Evolutionary conservation across 2,888 invertebrate genomes (phyloP), one percentile per base, ranked within the genome.

Genomic region (Mystacides longicornis): DNA sequence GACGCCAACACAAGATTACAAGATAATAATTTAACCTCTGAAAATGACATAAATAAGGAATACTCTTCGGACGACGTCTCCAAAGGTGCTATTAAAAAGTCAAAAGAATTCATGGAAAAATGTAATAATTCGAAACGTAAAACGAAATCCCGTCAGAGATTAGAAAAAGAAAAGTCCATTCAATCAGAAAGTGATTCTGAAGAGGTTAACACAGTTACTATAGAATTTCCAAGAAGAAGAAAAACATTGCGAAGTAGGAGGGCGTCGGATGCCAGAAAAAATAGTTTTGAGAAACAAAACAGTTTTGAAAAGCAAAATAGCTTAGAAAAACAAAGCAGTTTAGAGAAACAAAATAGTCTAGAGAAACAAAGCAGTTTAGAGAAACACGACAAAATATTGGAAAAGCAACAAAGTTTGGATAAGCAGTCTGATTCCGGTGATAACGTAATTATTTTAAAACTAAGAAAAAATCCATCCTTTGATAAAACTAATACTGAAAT

Each of bases 151-250:
- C 70, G 77, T 63, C 75, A 76, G 1, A 68, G 77, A 52, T 64
- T 77, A 57, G 77, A 77, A 65, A 68, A 76, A 52, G 74, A 77
- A 63, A 75, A 74, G 54, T 77, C 77, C 0, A 75, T 77, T 53
- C 77, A 77, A 23, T 76, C 77, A 22, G 77, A 77, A 57, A 77
- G 70, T 61, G 77, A 77, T 60, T 71, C 75, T 0, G 72, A 65
- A 14, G 77, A 77, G 46, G 71, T 76, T 0, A 76, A 75, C 63
- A 77, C 76, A 1, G 74, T 77, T 1, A 77, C 77, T 11, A 76
- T 77, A 1, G 77, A 77, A 58, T 76, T 77, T 64, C 77, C 77
- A 0, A 70, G 75, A 56, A 66, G 77, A 64, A 66, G 74, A 47
- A 77, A 77, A 51, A 37, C 51, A 1, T n/a, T 57, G 63, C 68